Evolutionary conservation across 2,113 vertebrate genomes (phyloP).

Genomic region (Lathamus discolor): DNA sequence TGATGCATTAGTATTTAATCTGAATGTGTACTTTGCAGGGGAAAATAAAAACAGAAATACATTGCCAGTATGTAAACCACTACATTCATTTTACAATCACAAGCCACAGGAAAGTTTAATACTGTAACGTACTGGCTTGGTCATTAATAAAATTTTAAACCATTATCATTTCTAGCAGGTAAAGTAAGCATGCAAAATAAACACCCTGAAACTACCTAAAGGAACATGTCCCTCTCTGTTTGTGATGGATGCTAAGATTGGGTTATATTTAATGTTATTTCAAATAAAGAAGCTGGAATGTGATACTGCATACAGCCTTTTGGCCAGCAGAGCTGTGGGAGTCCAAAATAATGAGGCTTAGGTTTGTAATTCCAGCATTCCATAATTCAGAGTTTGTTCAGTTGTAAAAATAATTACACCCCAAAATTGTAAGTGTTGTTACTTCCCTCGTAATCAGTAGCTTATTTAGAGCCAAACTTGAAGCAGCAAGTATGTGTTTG

Average conservation of each 20-base stretch:
- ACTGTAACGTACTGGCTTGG: background rate
- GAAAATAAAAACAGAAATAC: background rate
- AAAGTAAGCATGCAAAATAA: background rate
- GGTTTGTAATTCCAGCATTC: background rate
- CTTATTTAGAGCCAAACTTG: background rate
- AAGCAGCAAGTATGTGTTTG: background rate
- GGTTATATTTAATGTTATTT: background rate
- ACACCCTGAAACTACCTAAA: background rate
- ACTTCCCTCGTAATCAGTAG: background rate
- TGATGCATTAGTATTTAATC: background rate
- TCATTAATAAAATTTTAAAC: background rate
- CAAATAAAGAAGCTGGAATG: constrained; percentile 11
- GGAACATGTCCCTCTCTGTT: background rate
- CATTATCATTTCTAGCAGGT: background rate
- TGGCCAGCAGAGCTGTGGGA: background rate
- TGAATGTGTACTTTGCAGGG: background rate
- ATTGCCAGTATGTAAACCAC: background rate
- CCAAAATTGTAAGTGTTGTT: background rate
- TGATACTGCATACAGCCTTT: background rate
- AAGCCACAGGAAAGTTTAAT: background rate
- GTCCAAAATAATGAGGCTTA: background rate
- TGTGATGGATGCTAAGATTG: background rate
- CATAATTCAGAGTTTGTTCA: background rate
- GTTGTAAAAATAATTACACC: constrained; percentile 6
- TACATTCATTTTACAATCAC: background rate